phyloP scores from a whole-genome alignment of 1,140 invertebrate genomes.

The Psix sp. region DNA sequence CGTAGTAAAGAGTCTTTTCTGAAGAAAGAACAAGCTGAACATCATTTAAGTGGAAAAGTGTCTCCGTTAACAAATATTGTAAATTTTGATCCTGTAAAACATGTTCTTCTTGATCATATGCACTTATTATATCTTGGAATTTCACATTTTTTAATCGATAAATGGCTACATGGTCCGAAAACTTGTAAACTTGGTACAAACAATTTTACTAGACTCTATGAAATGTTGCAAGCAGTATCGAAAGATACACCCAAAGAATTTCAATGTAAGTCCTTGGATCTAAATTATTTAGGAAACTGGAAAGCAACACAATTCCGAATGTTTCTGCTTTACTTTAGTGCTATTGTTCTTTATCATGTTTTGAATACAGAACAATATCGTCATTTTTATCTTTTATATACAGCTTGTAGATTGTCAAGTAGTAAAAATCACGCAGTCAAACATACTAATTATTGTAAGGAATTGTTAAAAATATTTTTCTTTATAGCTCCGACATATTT shows the following conservation, averaged over 20 bases:
- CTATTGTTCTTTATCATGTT: conserved; percentile 20
- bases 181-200: conserved; percentile 17
- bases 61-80: conserved; percentile 20
- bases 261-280: conserved; percentile 26
- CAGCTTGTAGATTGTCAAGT: conserved; percentile 23
- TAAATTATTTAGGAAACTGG: conserved; percentile 29
- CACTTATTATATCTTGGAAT: conserved; percentile 38
- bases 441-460: conserved; percentile 21
- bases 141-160: conserved; percentile 18
- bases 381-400: conserved; percentile 40
- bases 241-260: conserved; percentile 26
- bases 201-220: conserved; percentile 7
- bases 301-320: conserved; percentile 39
- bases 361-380: conserved; percentile 23
- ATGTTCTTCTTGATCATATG: conserved; percentile 27
- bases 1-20: conserved; percentile 44
- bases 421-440: conserved; percentile 10
- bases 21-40: conserved; percentile 19
- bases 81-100: conserved; percentile 21
- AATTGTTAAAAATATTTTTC: conserved; percentile 33
- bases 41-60: conserved; percentile 1
- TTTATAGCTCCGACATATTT: conserved; percentile 12
- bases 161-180: conserved; percentile 24
- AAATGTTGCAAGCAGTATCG: conserved; percentile 11
- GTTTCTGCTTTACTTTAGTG: conserved; percentile 50